Conservation (phyloP, 2,113 vertebrate genomes). For the Illadopsis cleaveri region DNA sequence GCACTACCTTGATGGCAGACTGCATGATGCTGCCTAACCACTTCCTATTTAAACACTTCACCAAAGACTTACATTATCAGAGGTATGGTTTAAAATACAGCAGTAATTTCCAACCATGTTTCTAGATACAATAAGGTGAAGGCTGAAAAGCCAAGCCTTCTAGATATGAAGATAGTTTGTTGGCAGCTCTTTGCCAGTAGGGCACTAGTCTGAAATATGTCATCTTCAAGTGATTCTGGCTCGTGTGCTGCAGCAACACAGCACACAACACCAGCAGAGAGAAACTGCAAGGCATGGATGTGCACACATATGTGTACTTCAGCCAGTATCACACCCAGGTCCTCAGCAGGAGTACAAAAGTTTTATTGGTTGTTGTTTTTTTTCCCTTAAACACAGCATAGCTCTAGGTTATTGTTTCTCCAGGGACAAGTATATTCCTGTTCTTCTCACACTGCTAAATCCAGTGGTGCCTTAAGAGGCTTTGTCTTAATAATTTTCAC, state of each 20-base stretch:
- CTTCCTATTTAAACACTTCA: background rate
- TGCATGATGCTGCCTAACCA: background rate
- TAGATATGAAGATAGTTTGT: background rate
- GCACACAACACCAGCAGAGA: background rate
- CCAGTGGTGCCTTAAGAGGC: background rate
- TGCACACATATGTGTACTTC: background rate
- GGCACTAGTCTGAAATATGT: background rate
- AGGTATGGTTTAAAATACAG: background rate
- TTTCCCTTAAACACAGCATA: background rate
- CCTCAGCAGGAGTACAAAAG: background rate
- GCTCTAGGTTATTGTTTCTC: background rate
- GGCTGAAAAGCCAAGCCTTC: background rate
- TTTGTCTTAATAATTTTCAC: conserved; percentile 11
- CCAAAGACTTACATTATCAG: background rate
- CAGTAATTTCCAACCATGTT: background rate
- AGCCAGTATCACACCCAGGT: background rate
- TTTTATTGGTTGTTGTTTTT: background rate
- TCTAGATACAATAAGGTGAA: background rate
- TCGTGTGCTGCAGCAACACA: background rate
- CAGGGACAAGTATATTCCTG: background rate
- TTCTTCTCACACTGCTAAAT: background rate
- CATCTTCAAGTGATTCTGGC: background rate
- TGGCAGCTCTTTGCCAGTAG: background rate
- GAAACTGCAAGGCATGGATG: background rate
- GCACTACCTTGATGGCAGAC: background rate